These are phyloP conservation scores for Zonotrichia albicollis DNA, from an alignment of 2,797 vertebrate genomes.

Conservation along the genomic window DNA sequence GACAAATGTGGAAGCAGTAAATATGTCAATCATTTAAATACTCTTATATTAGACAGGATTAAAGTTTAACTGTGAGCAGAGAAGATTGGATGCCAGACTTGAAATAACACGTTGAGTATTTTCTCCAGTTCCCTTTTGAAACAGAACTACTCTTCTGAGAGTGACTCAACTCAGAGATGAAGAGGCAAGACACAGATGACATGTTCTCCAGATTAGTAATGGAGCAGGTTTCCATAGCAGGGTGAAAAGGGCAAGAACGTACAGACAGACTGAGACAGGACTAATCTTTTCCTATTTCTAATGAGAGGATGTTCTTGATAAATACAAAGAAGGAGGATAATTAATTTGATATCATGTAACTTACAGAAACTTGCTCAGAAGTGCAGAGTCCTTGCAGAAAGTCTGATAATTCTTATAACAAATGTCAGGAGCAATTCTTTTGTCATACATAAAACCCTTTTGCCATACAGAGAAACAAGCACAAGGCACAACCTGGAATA, in stretches of 20 bases:
- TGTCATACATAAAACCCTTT: neutral
- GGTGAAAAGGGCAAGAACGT: neutral
- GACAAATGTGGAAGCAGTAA: neutral
- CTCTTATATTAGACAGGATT: neutral
- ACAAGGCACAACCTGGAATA: neutral
- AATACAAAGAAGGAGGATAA: neutral
- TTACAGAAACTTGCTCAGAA: neutral
- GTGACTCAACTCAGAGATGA: neutral
- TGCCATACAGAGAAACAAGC: neutral
- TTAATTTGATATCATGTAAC: neutral
- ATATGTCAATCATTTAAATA: neutral
- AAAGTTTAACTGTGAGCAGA: neutral
- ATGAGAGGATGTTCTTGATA: neutral
- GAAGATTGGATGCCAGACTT: neutral
- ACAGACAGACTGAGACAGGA: neutral
- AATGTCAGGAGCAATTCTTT: neutral
- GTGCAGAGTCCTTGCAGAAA: neutral
- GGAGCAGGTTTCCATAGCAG: neutral
- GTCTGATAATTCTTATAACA: neutral
- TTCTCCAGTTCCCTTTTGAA: neutral
- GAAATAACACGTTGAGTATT: neutral
- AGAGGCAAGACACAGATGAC: neutral
- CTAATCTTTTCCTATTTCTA: neutral
- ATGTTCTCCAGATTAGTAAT: neutral
- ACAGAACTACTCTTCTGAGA: neutral